Evolutionary conservation across 2,888 invertebrate genomes (phyloP).

Genomic region (Watsonalla binaria): DNA sequence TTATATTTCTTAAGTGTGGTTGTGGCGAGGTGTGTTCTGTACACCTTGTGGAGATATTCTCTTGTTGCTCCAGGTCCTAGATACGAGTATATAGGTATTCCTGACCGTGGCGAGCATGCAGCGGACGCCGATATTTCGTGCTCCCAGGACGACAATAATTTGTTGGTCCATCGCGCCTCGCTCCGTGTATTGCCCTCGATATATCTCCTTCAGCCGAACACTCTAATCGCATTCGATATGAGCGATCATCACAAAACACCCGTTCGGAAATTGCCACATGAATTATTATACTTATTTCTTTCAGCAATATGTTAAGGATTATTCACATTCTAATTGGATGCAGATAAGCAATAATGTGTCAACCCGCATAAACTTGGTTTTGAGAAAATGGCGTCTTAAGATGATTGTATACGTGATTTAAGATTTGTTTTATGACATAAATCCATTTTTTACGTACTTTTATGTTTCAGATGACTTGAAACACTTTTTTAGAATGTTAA

Average conservation of each 20-base stretch:
- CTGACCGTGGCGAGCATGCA: constrained; percentile 47
- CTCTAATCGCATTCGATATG: constrained; percentile 53
- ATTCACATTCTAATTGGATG: too few species aligned
- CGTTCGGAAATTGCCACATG: constrained; percentile 24
- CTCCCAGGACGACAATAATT: constrained; percentile 72
- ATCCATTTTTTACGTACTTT: too few species aligned
- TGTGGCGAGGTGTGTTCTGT: neutral
- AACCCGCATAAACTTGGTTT: too few species aligned
- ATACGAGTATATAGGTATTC: constrained; percentile 48
- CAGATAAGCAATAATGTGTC: too few species aligned
- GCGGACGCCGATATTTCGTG: constrained; percentile 60
- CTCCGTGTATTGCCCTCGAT: constrained; percentile 54
- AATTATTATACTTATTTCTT: constrained; percentile 17
- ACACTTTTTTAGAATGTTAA: too few species aligned
- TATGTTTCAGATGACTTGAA: too few species aligned
- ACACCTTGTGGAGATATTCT: constrained; percentile 19
- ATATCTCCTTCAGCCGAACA: constrained; percentile 55
- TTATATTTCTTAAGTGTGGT: neutral
- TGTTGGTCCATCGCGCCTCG: constrained; percentile 64
- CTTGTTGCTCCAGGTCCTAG: constrained; percentile 21
- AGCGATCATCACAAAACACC: constrained; percentile 38
- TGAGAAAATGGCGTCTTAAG: too few species aligned
- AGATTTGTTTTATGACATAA: too few species aligned
- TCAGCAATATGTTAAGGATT: constrained; percentile 9
- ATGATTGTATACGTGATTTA: too few species aligned